Percentiles rank a stretch among this genome's conserved stretches.
Evolutionary conservation across 2,797 vertebrate species (phyloP).

Genomic region (Hyperoplus immaculatus): DNA sequence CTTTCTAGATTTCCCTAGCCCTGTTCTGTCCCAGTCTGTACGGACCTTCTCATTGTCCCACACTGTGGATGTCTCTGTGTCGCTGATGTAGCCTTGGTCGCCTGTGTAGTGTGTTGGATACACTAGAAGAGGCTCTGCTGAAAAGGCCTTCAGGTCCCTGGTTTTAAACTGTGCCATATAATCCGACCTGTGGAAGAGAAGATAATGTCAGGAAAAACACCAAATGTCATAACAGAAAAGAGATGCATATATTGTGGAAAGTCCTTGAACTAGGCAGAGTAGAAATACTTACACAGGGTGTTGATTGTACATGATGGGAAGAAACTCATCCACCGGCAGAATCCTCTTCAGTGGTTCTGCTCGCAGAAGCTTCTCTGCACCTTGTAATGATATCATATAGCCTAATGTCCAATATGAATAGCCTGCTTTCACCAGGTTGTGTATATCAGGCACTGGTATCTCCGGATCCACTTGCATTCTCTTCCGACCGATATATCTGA

Average conservation of each 20-base stretch:
- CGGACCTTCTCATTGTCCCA: slow-evolving; percentile 91
- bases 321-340: slow-evolving; percentile 94
- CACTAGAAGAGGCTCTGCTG: slow-evolving; percentile 92
- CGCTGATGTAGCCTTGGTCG: slow-evolving; percentile 92
- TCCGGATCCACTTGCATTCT: slow-evolving; percentile 95
- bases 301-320: slow-evolving; percentile 94
- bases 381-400: slow-evolving; percentile 92
- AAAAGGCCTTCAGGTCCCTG: slow-evolving; percentile 91
- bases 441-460: slow-evolving; percentile 90
- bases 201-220: background rate
- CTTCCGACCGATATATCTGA: slow-evolving; percentile 93
- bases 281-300: slow-evolving; percentile 90
- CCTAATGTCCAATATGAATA: slow-evolving; percentile 96
- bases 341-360: slow-evolving; percentile 89
- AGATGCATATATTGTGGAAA: background rate
- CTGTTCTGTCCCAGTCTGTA: slow-evolving; percentile 93
- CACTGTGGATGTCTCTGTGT: slow-evolving; percentile 94
- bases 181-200: slow-evolving; percentile 80
- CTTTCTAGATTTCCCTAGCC: slow-evolving; percentile 90
- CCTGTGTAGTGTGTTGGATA: slow-evolving; percentile 95
- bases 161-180: slow-evolving; percentile 91
- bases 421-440: slow-evolving; percentile 92
- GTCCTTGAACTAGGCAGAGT: background rate
- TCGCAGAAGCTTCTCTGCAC: slow-evolving; percentile 90
- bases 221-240: background rate